Conservation (phyloP, 2,113 vertebrate species). For the Corythornis madagascariensis region DNA sequence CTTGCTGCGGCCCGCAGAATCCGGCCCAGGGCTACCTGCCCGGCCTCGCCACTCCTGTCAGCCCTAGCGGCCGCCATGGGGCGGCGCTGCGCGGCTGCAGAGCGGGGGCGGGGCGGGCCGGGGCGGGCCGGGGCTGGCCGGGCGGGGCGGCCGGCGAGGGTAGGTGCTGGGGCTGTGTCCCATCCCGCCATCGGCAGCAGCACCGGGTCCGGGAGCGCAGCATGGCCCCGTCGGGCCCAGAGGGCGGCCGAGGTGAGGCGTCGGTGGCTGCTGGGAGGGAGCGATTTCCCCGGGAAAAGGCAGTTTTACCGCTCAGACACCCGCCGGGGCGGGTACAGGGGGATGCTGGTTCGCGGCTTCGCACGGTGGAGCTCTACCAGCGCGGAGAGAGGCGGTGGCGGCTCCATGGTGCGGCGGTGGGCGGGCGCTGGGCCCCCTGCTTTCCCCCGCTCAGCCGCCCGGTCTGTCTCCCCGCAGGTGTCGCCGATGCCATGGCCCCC, state of each 20-base stretch:
- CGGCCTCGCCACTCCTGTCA: too few species aligned
- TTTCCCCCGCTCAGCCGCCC: neutral
- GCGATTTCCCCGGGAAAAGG: neutral
- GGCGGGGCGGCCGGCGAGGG: neutral
- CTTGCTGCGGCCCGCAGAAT: too few species aligned
- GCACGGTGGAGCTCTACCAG: too few species aligned
- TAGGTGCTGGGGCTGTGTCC: neutral
- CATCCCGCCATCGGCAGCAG: neutral
- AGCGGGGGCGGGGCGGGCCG: neutral
- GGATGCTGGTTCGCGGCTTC: neutral
- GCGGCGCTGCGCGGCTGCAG: too few species aligned
- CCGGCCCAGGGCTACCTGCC: too few species aligned
- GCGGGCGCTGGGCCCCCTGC: neutral
- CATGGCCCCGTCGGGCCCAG: neutral
- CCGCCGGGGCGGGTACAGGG: neutral
- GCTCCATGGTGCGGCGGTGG: neutral
- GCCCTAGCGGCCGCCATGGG: too few species aligned
- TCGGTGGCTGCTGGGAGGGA: neutral
- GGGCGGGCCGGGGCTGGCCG: neutral
- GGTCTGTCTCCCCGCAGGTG: neutral
- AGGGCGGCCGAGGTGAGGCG: neutral
- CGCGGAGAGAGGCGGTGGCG: too few species aligned
- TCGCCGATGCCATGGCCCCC: slow-evolving; percentile 57
- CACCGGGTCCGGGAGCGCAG: neutral
- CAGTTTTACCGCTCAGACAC: too few species aligned